phyloP scores from a whole-genome alignment of 1,140 invertebrate species.

The Polyergus mexicanus region DNA sequence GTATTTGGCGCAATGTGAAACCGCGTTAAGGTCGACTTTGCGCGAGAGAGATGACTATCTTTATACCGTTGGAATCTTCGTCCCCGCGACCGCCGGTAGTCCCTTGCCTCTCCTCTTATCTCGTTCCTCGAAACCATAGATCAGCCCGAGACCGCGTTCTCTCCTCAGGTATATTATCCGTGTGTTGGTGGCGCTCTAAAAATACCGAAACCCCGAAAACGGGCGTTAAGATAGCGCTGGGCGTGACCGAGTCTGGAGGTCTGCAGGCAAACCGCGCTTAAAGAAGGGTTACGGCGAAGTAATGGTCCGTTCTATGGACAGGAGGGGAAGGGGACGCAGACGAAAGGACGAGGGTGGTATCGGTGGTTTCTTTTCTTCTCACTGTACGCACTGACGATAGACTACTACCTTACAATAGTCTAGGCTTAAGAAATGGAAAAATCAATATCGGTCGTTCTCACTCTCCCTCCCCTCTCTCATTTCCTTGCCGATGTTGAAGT shows the following conservation, averaged over 20 bases:
- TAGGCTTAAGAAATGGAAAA: slow-evolving; percentile 73
- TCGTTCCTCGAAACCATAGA: slow-evolving; percentile 73
- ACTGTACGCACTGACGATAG: slow-evolving; percentile 63
- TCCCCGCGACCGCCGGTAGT: slow-evolving; percentile 44
- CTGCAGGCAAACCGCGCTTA: slow-evolving; percentile 68
- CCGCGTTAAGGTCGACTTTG: slow-evolving; percentile 39
- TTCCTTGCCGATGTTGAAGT: background rate
- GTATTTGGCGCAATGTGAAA: slow-evolving; percentile 57
- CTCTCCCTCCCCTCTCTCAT: background rate
- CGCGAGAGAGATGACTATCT: slow-evolving; percentile 60
- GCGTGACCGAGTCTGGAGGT: slow-evolving; percentile 75
- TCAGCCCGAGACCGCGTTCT: slow-evolving; percentile 58
- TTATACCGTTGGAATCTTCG: slow-evolving; percentile 41
- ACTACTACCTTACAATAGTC: slow-evolving; percentile 44
- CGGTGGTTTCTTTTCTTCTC: slow-evolving; percentile 40
- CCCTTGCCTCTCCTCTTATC: background rate
- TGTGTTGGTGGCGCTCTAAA: slow-evolving; percentile 71
- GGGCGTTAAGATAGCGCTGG: slow-evolving; percentile 79
- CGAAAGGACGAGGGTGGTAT: slow-evolving; percentile 39
- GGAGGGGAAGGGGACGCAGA: slow-evolving; percentile 23
- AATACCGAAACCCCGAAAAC: slow-evolving; percentile 77
- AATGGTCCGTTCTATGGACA: slow-evolving; percentile 63
- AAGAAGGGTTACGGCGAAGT: slow-evolving; percentile 78
- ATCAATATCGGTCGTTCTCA: slow-evolving; percentile 70
- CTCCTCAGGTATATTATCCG: slow-evolving; percentile 77